Evolutionary conservation across 2,113 vertebrate genomes (phyloP).

Genomic region (Phrynosoma blainvillii): DNA sequence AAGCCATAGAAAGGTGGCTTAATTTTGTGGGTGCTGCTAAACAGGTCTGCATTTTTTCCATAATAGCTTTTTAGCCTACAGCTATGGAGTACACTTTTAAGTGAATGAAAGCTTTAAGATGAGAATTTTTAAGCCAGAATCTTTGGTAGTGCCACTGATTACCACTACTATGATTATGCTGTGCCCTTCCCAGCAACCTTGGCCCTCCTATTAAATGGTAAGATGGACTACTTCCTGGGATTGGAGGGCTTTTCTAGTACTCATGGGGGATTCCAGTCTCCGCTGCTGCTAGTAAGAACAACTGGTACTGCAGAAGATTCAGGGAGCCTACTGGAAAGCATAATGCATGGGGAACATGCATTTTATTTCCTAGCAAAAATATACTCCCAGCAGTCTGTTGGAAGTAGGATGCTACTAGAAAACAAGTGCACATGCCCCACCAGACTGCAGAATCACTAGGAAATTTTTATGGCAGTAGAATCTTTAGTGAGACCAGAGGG

Average conservation of each 20-base stretch:
- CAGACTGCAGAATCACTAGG: neutral
- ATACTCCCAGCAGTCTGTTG: neutral
- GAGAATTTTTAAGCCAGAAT: constrained; percentile 49
- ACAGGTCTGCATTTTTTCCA: constrained; percentile 4
- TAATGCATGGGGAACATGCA: neutral
- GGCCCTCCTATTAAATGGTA: neutral
- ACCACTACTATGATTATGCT: neutral
- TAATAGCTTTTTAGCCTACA: neutral
- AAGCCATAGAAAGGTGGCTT: constrained; percentile 37
- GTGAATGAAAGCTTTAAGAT: constrained; percentile 20
- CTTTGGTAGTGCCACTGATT: neutral
- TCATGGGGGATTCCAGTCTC: neutral
- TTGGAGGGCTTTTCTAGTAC: neutral
- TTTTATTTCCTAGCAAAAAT: neutral
- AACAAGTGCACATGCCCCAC: neutral
- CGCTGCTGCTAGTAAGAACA: neutral
- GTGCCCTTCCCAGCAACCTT: neutral
- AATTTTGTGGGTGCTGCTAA: constrained; percentile 39
- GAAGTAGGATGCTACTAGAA: neutral
- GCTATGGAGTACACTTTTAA: constrained; percentile 31
- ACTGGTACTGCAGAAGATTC: neutral
- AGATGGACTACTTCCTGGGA: neutral
- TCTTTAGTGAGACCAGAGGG: neutral
- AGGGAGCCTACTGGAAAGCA: neutral
- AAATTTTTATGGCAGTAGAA: neutral